Base-by-base conservation (phyloP, 2,888 invertebrate genomes). In the Hedya salicella region DNA sequence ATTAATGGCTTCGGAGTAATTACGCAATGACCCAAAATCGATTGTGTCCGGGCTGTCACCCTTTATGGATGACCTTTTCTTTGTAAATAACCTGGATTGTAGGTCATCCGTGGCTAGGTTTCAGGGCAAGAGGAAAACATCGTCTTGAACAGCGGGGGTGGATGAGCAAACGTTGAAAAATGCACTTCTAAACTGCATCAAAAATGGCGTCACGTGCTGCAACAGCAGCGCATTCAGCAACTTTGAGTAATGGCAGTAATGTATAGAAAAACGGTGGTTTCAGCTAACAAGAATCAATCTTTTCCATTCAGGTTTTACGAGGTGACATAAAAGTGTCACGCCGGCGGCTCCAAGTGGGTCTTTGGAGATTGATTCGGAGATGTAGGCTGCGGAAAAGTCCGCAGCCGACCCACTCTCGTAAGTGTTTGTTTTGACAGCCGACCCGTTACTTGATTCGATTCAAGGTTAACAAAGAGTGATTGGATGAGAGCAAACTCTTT, bases 111-210 rank as follows among this genome's bases (percentile, higher is more conserved):
- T 71, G 72, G 57, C 65, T 69, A 59, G 60, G 61, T 44, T 39
- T 62, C 61, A 70, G 75, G 74, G 68, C 68, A 70, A 73, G 69
- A 75, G 84, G 81, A 84, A 85, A 85, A 80, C 79, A 78, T 80
- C 69, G 16, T 16, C 67, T n/a, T n/a, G n/a, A n/a, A 30, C 54
- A n/a, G 54, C 62, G 42, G 67, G 57, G 62, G 61, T 52, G 21
- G 56, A 21, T 42, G 25, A 32, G 11, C 53, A 2, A 9, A 14
- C 9, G 40, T 13, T 39, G 44, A 19, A 52, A 60, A 65, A 59
- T 46, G 46, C 48, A n/a, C 19, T 39, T 19, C 39, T 16, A 46
- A 48, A 59, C 19, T 39, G n/a, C n/a, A n/a, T n/a, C n/a, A n/a
- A n/a, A n/a, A 59, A 19, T 19, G 9, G 17, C n/a, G 4, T n/a